Base-by-base conservation (phyloP, 2,888 invertebrate genomes). In the Anthoptus insignis region DNA sequence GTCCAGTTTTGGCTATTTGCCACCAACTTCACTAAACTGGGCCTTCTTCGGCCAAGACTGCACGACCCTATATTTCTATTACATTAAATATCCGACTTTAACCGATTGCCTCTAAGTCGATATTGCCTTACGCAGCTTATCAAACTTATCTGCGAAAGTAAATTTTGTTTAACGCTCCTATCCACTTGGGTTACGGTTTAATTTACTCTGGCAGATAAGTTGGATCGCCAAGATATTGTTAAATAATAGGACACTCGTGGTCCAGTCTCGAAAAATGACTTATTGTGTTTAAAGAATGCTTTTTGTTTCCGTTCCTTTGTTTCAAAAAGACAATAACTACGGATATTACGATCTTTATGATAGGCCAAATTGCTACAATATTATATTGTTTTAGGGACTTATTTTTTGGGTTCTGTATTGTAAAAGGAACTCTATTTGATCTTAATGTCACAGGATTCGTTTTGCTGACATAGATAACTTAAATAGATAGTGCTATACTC, bases 231-330 rank as follows among this genome's bases (percentile, higher is more conserved):
- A 63, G 56, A 63, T 56, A 63, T 45, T 49, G 56, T 63, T 63
- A 56, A 63, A 63, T 63, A 63, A 63, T 63, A 63, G 39, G 56
- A 63, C 63, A 63, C 63, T 45, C 49, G 63, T 37, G 49, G 63
- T 63, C 63, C 63, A 39, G 56, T 63, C 63, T 56, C 54, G 63
- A 63, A 63, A 63, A 63, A 63, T 63, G 56, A 63, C 63, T 63
- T 63, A 63, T 63, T 63, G 63, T 63, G 56, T 56, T 63, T 63
- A 63, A 63, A 63, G 63, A 63, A 63, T 63, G 56, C 63, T 63
- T 63, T 56, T 63, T 56, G 39, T 56, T 63, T 56, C 56, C 49
- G 39, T 63, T 56, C 21, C 63, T 63, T 63, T 63, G 63, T 63
- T 21, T 63, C 56, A 61, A 54, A 53, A 54, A 54, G 29, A 47